These are phyloP conservation scores for Rhinogobio ventralis DNA, from an alignment of 2,797 vertebrate species.

Conservation along the genomic window DNA sequence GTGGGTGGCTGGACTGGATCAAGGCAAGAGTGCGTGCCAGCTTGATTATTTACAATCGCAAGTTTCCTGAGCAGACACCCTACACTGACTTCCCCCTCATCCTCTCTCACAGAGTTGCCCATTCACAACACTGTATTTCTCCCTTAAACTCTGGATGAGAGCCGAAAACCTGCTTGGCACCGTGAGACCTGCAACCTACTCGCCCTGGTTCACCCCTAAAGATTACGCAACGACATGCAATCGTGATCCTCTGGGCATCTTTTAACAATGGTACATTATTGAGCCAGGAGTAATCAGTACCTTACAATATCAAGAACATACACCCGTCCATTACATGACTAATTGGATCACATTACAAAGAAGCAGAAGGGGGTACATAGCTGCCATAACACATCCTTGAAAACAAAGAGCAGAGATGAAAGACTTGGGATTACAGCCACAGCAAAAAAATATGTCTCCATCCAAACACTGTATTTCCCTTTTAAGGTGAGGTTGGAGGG, in stretches of 20 bases:
- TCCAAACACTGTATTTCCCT: constrained; percentile 52
- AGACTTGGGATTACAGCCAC: constrained; percentile 47
- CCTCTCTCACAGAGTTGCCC: constrained; percentile 62
- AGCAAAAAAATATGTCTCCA: constrained; percentile 20
- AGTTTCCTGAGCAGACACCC: constrained; percentile 62
- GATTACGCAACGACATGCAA: constrained; percentile 25
- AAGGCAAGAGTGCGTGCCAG: constrained; percentile 63
- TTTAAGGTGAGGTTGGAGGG: constrained; percentile 59
- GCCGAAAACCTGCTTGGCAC: constrained; percentile 46
- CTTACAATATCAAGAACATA: constrained; percentile 48
- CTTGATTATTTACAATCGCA: constrained; percentile 63
- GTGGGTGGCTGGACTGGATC: constrained; percentile 67
- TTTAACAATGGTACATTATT: constrained; percentile 52
- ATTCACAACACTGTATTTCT: constrained; percentile 67
- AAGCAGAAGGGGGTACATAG: constrained; percentile 55
- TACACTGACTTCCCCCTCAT: constrained; percentile 68
- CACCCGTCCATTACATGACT: constrained; percentile 54
- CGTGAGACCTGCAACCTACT: constrained; percentile 34
- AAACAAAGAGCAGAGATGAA: constrained; percentile 60
- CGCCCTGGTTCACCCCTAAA: constrained; percentile 21
- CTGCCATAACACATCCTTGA: constrained; percentile 58
- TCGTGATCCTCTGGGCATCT: constrained; percentile 47
- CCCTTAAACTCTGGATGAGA: constrained; percentile 36
- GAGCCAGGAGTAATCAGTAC: constrained; percentile 36
- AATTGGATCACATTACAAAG: constrained; percentile 61